A percentile compares a stretch with the other conserved stretches of the same genome.
Evolutionary conservation across 2,113 vertebrate genomes (phyloP).

Genomic region (Elaphurus davidianus): DNA sequence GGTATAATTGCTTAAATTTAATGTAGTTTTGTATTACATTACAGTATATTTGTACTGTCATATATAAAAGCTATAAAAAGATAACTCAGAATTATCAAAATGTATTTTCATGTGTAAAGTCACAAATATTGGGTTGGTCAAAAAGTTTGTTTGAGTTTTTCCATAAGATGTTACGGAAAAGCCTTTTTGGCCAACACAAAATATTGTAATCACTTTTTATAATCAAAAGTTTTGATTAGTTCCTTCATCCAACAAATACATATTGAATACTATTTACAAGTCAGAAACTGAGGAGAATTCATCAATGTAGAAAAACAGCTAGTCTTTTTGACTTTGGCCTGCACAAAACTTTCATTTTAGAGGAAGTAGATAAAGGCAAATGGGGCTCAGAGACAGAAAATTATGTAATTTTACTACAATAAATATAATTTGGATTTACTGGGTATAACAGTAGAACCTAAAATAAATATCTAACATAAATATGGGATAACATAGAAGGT

Average conservation of each 20-base stretch:
- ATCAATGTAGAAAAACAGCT: not conserved
- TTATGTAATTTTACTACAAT: not conserved
- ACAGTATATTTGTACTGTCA: not conserved
- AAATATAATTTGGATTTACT: not conserved
- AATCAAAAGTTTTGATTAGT: not conserved
- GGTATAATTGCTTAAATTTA: not conserved
- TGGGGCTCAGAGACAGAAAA: not conserved
- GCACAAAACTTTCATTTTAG: not conserved
- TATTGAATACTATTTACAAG: not conserved
- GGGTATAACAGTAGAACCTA: not conserved
- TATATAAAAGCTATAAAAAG: not conserved
- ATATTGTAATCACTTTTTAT: not conserved
- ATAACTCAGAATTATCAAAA: not conserved
- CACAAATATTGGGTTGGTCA: not conserved
- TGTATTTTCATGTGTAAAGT: not conserved
- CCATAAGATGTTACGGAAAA: not conserved
- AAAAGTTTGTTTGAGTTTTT: not conserved
- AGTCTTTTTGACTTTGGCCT: not conserved
- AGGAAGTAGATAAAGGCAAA: not conserved
- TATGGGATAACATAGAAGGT: not conserved
- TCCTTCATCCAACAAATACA: not conserved
- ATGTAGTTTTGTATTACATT: not conserved
- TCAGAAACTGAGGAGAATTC: not conserved
- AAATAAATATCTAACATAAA: not conserved
- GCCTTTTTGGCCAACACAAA: not conserved